Evolutionary conservation across 2,888 invertebrate genomes (phyloP), one percentile per base, ranked within the genome.

Genomic region (Drosophila limbata): DNA sequence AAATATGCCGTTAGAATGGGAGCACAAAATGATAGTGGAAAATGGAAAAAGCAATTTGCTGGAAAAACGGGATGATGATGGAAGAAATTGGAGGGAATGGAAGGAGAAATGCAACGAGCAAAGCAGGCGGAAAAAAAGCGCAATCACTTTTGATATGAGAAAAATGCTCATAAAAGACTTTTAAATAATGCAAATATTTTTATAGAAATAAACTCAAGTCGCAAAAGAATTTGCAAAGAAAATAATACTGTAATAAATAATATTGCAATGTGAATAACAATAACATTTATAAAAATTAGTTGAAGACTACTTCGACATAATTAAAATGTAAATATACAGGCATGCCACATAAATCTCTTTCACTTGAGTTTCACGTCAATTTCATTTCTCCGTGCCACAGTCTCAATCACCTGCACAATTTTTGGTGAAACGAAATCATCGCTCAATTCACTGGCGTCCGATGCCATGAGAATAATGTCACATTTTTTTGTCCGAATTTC

Each of bases 1-100:
- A 55, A 50, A 51, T 25, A 40, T 40, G 45, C 53, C 45, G 47
- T 44, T 39, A 53, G 52, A 50, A 31, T 48, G 45, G 37, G 21
- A 59, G 35, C 50, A 50, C n/a, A 13, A 47, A 64, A 60, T 15
- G 50, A 28, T 39, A 64, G 50, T 17, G 42, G 50, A 33, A 63
- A 56, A 50, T 45, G 45, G 11, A 45, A 65, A 40, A 47, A 35
- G 50, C 17, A 40, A 53, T 13, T 42, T 15, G 21, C n/a, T 21
- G 53, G 5, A n/a, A 17, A 1, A 39, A 21, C 11, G 21, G 10
- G 8, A 8, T 28, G 13, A 5, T 4, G 33, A 4, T 9, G 13
- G 10, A 28, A 28, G 19, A 3, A 15, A 11, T 6, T 9, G 4
- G 1, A 37, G 8, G 13, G n/a, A 17, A 28, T 37, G 21, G 25